phyloP scores from a whole-genome alignment of 1,140 invertebrate genomes.

The Pachyrhynchus sulphureomaculatus region DNA sequence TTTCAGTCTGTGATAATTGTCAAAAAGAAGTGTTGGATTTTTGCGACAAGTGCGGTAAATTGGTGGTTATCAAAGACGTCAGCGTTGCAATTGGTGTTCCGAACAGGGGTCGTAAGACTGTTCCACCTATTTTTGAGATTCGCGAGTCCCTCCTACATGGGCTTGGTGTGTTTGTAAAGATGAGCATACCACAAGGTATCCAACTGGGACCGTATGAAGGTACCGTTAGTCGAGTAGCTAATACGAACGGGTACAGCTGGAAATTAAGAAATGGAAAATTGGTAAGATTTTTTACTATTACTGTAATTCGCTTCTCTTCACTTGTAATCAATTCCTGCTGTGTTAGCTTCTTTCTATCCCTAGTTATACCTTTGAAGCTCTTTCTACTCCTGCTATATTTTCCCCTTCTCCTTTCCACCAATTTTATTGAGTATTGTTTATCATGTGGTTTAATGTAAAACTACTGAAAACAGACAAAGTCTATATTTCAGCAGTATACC shows the following conservation, averaged over 20 bases:
- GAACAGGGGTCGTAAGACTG: constrained; percentile 24
- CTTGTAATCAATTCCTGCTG: background rate
- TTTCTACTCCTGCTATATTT: too few species aligned
- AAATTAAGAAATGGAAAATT: constrained; percentile 30
- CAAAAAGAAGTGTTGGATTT: constrained; percentile 29
- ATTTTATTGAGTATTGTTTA: too few species aligned
- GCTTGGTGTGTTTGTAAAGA: constrained; percentile 50
- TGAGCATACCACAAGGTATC: constrained; percentile 47
- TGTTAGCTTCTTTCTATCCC: too few species aligned
- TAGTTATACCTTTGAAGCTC: too few species aligned
- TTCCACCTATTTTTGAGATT: constrained; percentile 20
- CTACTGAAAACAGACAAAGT: too few species aligned
- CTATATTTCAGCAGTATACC: too few species aligned
- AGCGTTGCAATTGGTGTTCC: constrained; percentile 21
- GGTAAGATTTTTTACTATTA: constrained; percentile 13
- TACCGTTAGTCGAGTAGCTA: constrained; percentile 18
- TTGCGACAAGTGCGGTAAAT: constrained; percentile 35
- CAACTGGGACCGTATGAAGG: constrained; percentile 54
- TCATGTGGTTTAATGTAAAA: too few species aligned
- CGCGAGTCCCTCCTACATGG: constrained; percentile 35
- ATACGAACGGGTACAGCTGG: constrained; percentile 47
- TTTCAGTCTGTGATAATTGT: constrained; percentile 38
- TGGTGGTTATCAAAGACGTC: constrained; percentile 22
- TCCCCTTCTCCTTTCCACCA: too few species aligned
- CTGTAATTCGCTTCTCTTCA: background rate